These are phyloP conservation scores for Pelobates cultripes DNA, from an alignment of 2,797 vertebrate genomes.

Conservation along the genomic window DNA sequence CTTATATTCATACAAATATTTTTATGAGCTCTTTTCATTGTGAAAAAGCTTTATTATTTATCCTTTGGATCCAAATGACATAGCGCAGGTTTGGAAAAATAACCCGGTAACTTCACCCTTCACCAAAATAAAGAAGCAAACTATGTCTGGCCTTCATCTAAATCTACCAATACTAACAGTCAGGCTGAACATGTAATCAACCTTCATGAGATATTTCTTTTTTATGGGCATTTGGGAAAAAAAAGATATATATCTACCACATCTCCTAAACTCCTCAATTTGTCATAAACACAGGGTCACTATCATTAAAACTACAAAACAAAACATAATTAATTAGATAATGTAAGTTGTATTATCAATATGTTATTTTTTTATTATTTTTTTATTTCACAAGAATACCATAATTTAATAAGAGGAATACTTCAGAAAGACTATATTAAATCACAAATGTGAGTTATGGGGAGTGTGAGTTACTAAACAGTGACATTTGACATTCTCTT, in stretches of 20 bases:
- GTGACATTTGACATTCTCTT: too few relatives aligned
- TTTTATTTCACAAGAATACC: neutral
- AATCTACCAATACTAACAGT: constrained; percentile 8
- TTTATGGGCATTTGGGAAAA: neutral
- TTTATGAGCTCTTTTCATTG: constrained; percentile 20
- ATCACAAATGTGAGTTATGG: too few relatives aligned
- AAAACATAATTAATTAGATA: neutral
- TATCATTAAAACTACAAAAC: neutral
- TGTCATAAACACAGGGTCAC: neutral
- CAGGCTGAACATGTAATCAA: neutral
- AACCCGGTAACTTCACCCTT: constrained; percentile 20
- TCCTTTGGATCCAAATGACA: constrained; percentile 26
- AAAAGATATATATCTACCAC: neutral
- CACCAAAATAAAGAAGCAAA: constrained; percentile 6
- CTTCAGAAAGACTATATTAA: too few relatives aligned
- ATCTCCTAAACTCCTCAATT: neutral
- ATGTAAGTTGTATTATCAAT: neutral
- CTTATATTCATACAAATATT: constrained; percentile 11
- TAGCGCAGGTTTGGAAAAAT: constrained; percentile 15
- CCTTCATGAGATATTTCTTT: neutral
- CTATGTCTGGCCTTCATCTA: neutral
- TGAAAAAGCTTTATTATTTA: constrained; percentile 29
- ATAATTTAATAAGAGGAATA: neutral
- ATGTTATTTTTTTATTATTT: too few relatives aligned
- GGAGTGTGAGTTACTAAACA: too few relatives aligned